Conservation (phyloP, 2,797 vertebrate species). For the Labeo calbasu region DNA sequence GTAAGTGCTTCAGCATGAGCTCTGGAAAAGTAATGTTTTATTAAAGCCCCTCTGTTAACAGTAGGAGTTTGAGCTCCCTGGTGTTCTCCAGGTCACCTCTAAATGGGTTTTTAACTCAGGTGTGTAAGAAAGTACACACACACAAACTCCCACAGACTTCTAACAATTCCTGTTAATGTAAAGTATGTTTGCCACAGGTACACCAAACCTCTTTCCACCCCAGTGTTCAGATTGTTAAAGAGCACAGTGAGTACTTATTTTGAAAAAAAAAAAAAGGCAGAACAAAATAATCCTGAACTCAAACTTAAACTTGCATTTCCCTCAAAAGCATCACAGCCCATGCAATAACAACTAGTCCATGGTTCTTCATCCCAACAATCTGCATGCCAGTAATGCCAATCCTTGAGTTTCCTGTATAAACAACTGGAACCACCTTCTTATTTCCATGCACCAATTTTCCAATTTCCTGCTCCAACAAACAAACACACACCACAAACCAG, state of each 20-base stretch:
- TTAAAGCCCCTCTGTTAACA: slow-evolving; percentile 44
- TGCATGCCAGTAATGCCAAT: not conserved
- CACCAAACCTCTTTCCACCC: not conserved
- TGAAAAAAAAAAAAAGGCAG: not conserved
- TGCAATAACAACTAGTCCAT: not conserved
- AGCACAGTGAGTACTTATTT: not conserved
- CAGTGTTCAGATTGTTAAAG: not conserved
- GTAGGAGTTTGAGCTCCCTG: slow-evolving; percentile 1
- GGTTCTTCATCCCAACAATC: not conserved
- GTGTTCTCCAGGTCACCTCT: slow-evolving; percentile 30
- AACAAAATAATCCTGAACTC: not conserved
- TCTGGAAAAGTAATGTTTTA: slow-evolving; percentile 49
- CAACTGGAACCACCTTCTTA: not conserved
- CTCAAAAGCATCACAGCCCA: not conserved
- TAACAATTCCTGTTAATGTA: slow-evolving; percentile 24
- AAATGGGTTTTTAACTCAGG: slow-evolving; percentile 40
- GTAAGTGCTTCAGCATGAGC: slow-evolving; percentile 22
- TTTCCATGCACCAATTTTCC: not conserved
- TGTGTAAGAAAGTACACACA: slow-evolving; percentile 21
- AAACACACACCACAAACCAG: not conserved
- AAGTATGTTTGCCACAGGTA: slow-evolving; percentile 8
- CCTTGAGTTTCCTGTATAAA: not conserved
- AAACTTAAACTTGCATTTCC: not conserved
- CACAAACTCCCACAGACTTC: slow-evolving; percentile 18
- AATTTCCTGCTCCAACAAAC: not conserved